Evolutionary conservation across 2,888 invertebrate genomes (phyloP).

Genomic region (Tetranychus truncatus): DNA sequence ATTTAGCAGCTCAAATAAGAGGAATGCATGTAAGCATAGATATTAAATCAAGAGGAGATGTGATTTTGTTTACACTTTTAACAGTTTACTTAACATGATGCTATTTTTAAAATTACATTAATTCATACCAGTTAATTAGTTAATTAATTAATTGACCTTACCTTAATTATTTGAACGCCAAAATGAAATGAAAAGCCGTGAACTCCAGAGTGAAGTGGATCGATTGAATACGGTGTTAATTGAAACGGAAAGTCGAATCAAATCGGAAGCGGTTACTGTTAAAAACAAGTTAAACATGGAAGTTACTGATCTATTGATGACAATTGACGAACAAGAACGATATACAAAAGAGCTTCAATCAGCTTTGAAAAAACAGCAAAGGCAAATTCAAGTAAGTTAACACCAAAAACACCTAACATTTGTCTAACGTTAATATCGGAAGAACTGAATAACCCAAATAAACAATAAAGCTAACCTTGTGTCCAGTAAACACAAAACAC

Average conservation of each 20-base stretch:
- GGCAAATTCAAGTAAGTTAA: conserved; percentile 6
- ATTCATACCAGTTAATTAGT: too few relatives aligned
- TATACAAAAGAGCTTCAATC: neutral
- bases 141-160: neutral
- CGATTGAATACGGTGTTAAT: neutral
- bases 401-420: neutral
- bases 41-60: too few relatives aligned
- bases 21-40: too few relatives aligned
- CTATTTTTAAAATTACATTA: too few relatives aligned
- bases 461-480: too few relatives aligned
- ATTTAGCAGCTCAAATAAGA: too few relatives aligned
- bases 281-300: conserved; percentile 8
- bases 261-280: neutral
- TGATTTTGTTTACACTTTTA: too few relatives aligned
- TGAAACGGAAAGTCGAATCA: conserved; percentile 9
- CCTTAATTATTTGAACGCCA: neutral
- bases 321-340: neutral
- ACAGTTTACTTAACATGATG: too few relatives aligned
- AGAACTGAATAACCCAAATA: neutral
- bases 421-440: neutral
- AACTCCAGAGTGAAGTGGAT: conserved; percentile 2
- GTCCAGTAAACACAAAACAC: too few relatives aligned
- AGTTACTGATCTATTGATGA: conserved; percentile 7
- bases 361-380: conserved; percentile 3
- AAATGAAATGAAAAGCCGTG: neutral